Percentiles rank a stretch among this genome's conserved stretches.
Conservation (phyloP, 2,797 vertebrate species). For the Helicolenus hilgendorfi region DNA sequence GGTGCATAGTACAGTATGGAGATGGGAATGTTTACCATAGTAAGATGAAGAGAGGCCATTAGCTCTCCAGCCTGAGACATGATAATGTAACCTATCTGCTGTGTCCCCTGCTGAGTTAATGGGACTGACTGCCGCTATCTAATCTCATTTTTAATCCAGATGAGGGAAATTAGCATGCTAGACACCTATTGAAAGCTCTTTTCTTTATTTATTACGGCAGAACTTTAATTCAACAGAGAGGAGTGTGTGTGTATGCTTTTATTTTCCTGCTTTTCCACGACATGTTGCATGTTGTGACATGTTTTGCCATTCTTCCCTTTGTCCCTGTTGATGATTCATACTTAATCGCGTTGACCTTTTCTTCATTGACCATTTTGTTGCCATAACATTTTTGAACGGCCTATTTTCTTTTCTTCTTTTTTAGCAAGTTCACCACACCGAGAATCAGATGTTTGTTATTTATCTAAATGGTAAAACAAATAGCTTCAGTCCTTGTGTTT, state of each 20-base stretch:
- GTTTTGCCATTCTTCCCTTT: neutral
- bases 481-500: neutral
- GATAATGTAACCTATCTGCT: conserved; percentile 47
- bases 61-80: conserved; percentile 5
- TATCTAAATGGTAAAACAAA: conserved; percentile 28
- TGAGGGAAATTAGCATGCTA: conserved; percentile 33
- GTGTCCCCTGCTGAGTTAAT: conserved; percentile 72
- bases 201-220: neutral
- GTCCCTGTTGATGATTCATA: conserved; percentile 11
- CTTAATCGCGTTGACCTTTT: neutral
- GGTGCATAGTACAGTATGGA: neutral
- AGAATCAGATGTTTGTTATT: conserved; percentile 29
- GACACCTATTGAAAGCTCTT: conserved; percentile 1
- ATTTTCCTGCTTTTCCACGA: neutral
- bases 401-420: neutral
- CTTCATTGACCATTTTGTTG: neutral
- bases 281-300: neutral
- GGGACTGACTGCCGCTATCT: conserved; percentile 49
- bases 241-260: neutral
- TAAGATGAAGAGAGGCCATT: neutral
- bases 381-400: neutral
- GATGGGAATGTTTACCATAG: conserved; percentile 15
- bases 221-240: neutral
- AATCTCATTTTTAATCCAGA: conserved; percentile 74
- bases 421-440: neutral